These are phyloP conservation scores for Zoroaster sp. DNA, from an alignment of 53 echinoderm and acorn worm species.

Conservation along the genomic window DNA sequence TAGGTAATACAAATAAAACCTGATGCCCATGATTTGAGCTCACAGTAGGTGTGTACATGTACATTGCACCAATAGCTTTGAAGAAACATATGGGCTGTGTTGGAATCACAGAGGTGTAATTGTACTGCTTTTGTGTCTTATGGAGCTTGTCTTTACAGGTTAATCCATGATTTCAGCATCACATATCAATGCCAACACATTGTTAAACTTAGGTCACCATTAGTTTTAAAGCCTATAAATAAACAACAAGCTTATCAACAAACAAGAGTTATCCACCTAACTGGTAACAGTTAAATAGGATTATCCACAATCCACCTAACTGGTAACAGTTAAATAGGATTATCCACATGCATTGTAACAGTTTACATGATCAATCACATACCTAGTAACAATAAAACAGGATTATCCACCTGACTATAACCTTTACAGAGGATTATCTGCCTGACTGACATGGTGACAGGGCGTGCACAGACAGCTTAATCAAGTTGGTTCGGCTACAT, in stretches of 20 bases:
- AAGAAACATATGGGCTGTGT: background rate
- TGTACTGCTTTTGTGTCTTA: background rate
- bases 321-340: background rate
- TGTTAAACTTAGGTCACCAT: background rate
- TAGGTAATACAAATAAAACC: too few species aligned
- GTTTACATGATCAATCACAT: too few species aligned
- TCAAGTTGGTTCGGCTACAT: too few species aligned
- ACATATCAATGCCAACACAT: background rate
- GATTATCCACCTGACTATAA: background rate
- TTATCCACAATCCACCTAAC: background rate
- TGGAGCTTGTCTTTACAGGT: background rate
- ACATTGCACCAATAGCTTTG: background rate
- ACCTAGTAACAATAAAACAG: background rate
- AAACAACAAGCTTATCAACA: background rate
- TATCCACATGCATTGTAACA: too few species aligned
- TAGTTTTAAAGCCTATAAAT: background rate
- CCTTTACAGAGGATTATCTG: too few species aligned
- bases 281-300: background rate
- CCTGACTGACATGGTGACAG: too few species aligned
- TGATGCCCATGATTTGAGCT: too few species aligned
- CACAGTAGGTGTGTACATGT: too few species aligned
- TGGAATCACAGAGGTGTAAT: too few species aligned
- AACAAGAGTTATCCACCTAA: background rate
- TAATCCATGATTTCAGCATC: background rate
- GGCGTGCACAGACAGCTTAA: too few species aligned